A percentile compares a stretch with the other conserved stretches of the same genome.
These are phyloP conservation scores for Dendrocopos noguchii DNA, from an alignment of 2,113 vertebrate genomes.

Conservation along the genomic window DNA sequence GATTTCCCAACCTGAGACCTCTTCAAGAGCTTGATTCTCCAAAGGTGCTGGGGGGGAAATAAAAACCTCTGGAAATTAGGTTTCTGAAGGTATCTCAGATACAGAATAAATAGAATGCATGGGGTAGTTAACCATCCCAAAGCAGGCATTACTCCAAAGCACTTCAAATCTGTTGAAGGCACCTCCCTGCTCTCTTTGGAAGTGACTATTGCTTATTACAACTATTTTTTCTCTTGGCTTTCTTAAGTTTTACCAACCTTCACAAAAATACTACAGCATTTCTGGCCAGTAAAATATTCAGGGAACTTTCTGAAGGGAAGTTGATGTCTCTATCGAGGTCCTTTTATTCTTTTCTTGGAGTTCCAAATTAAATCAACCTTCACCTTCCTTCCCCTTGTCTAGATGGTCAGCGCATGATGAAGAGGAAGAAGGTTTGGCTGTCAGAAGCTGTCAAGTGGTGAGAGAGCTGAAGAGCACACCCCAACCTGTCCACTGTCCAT, in stretches of 20 bases:
- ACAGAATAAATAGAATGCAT: conserved; percentile 8
- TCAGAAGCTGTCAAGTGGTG: not conserved
- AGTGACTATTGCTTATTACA: not conserved
- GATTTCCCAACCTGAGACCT: not conserved
- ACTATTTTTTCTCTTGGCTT: not conserved
- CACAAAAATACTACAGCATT: not conserved
- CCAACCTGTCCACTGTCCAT: not conserved
- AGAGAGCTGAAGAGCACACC: not conserved
- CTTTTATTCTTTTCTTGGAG: conserved; percentile 24
- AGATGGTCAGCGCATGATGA: not conserved
- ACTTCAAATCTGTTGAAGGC: not conserved
- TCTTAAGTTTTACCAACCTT: conserved; percentile 37
- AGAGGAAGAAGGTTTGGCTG: not conserved
- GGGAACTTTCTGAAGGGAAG: conserved; percentile 11
- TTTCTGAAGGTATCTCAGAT: not conserved
- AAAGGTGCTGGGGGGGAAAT: not conserved
- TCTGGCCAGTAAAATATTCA: not conserved
- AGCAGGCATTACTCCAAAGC: not conserved
- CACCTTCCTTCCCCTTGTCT: conserved; percentile 28
- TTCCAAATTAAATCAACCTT: conserved; percentile 45
- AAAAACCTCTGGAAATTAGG: not conserved
- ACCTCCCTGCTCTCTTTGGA: not conserved
- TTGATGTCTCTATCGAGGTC: not conserved
- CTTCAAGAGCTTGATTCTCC: not conserved
- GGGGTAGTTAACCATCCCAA: not conserved